Conservation (phyloP, 2,888 invertebrate species). For the Ennomos fuscantarius region DNA sequence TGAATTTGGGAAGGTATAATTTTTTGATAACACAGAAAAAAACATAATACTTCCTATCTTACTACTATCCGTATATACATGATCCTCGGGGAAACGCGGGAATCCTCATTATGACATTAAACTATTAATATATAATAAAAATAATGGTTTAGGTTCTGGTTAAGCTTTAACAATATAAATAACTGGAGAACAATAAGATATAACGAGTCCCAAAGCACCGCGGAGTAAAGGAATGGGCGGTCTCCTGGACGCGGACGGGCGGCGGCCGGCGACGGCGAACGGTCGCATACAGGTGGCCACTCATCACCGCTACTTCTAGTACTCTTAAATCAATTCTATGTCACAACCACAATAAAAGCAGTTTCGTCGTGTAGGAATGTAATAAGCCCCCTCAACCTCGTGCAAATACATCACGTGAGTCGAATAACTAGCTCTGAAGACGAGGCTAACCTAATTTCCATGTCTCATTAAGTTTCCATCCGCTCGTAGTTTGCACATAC, state of each 20-base stretch:
- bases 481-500: conserved; percentile 25
- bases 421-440: conserved; percentile 7
- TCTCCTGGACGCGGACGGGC: conserved; percentile 16
- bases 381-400: conserved; percentile 11
- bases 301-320: conserved; percentile 2
- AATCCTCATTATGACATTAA: background rate
- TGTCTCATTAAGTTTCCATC: conserved; percentile 35
- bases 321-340: background rate
- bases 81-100: too few relatives aligned
- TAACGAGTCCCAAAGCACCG: conserved; percentile 11
- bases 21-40: too few relatives aligned
- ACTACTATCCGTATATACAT: too few relatives aligned
- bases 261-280: conserved; percentile 9
- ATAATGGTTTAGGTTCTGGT: conserved; percentile 9
- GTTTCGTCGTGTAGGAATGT: conserved; percentile 6
- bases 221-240: conserved; percentile 8
- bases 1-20: background rate
- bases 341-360: background rate
- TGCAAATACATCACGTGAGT: conserved; percentile 11
- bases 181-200: conserved; percentile 2
- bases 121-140: background rate
- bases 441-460: conserved; percentile 32
- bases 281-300: conserved; percentile 11
- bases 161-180: conserved; percentile 8
- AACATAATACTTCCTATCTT: too few relatives aligned